These are phyloP conservation scores for Diplogasteroides magnus DNA, from an alignment of 1,140 invertebrate species.

Conservation along the genomic window DNA sequence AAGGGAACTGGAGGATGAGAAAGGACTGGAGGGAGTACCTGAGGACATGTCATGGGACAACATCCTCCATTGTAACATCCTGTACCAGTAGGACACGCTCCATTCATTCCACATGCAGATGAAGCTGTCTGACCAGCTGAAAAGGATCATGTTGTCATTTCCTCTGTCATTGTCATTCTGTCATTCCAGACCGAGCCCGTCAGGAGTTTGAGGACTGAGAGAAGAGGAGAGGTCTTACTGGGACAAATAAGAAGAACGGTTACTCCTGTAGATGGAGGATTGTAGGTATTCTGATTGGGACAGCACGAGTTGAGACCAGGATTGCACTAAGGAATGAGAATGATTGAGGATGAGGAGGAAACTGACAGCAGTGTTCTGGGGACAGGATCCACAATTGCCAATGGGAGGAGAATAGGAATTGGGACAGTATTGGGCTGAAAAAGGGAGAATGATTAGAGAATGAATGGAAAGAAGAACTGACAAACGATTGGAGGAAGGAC, in stretches of 20 bases:
- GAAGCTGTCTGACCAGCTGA: conserved; percentile 33
- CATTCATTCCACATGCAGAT: conserved; percentile 18
- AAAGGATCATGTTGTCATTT: conserved; percentile 5
- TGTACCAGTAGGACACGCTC: conserved; percentile 25
- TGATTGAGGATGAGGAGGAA: no score
- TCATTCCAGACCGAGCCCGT: background rate
- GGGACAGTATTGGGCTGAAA: conserved; percentile 26
- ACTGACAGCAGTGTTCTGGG: conserved; percentile 14
- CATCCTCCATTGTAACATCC: conserved; percentile 38
- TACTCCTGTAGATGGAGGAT: conserved; percentile 11
- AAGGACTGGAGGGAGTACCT: conserved; percentile 3
- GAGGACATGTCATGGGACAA: conserved; percentile 33
- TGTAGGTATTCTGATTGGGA: no score
- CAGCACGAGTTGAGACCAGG: conserved; percentile 29
- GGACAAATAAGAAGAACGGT: conserved; percentile 35
- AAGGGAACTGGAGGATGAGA: background rate
- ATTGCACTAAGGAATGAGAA: conserved; percentile 10
- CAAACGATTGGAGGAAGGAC: conserved; percentile 15
- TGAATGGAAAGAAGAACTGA: no score
- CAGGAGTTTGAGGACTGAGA: background rate
- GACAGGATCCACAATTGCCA: conserved; percentile 17
- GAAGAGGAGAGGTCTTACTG: no score
- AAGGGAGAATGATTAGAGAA: no score
- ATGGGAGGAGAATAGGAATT: conserved; percentile 22
- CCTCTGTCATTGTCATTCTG: background rate